These are phyloP conservation scores for Tympanuchus pallidicinctus DNA, from an alignment of 2,113 vertebrate species.

Conservation along the genomic window DNA sequence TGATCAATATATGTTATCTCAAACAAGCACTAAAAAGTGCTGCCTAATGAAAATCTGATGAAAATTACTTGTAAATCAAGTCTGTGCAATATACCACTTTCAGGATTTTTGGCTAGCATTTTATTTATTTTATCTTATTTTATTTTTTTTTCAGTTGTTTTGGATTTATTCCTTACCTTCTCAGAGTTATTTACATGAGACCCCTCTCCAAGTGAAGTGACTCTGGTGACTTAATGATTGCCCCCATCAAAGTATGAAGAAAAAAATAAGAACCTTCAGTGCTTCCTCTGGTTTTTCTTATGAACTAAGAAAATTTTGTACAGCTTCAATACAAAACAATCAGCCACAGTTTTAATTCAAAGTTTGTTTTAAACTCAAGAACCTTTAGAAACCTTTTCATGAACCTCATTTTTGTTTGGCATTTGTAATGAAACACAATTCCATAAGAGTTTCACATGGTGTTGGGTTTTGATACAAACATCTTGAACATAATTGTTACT, in stretches of 20 bases:
- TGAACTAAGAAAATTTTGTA: background rate
- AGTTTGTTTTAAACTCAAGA: background rate
- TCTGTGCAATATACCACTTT: background rate
- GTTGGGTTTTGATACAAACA: constrained; percentile 31
- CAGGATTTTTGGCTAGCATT: background rate
- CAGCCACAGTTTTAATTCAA: background rate
- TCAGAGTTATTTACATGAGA: background rate
- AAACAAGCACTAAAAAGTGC: background rate
- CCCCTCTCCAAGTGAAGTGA: background rate
- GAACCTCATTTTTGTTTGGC: background rate
- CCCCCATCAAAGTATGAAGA: background rate
- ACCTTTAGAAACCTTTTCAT: constrained; percentile 4
- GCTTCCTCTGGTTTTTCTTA: background rate
- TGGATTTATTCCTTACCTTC: background rate
- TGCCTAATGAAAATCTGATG: background rate
- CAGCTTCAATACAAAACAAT: background rate
- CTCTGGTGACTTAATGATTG: background rate
- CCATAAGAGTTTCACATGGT: background rate
- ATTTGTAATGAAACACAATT: background rate
- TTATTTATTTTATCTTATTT: background rate
- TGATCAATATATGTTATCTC: background rate
- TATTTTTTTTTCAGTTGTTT: background rate
- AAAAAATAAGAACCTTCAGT: background rate
- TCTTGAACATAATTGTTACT: background rate
- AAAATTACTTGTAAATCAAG: background rate